Conservation (phyloP, 2,888 invertebrate species). For the Eurytoma adleriae region DNA sequence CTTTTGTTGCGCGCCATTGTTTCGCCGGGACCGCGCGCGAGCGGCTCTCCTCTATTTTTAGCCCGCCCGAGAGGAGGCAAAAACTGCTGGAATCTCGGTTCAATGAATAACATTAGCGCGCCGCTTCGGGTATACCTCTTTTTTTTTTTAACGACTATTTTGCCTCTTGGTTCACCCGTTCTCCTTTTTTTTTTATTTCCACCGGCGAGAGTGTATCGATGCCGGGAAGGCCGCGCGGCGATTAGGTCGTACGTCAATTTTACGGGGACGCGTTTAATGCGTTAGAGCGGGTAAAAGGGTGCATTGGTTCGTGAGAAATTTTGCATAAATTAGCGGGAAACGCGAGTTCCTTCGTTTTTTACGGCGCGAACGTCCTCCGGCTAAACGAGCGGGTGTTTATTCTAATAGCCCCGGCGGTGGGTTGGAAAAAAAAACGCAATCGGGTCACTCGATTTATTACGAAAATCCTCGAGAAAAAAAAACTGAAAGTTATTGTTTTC, state of each 20-base stretch:
- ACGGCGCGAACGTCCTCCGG: not conserved
- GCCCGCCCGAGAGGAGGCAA: conserved; percentile 7
- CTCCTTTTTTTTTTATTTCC: not conserved
- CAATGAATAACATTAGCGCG: conserved; percentile 50
- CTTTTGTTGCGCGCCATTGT: conserved; percentile 48
- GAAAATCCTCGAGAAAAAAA: not conserved
- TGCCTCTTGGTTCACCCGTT: too few relatives aligned
- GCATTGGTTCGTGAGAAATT: not conserved
- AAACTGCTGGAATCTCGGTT: conserved; percentile 31
- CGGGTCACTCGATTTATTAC: not conserved
- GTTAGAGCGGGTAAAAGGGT: not conserved
- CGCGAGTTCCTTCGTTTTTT: not conserved
- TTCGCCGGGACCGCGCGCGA: conserved; percentile 13
- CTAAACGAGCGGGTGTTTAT: not conserved
- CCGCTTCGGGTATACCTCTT: not conserved
- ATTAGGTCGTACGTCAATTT: conserved; percentile 47
- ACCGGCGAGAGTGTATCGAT: not conserved
- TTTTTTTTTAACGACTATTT: too few relatives aligned
- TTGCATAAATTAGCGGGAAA: not conserved
- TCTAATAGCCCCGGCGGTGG: too few relatives aligned
- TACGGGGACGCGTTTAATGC: not conserved
- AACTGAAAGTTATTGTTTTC: too few relatives aligned
- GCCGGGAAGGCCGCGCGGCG: conserved; percentile 15
- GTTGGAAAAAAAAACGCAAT: not conserved
- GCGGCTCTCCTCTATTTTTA: conserved; percentile 48